These are phyloP conservation scores for Pterois miles DNA, from an alignment of 2,797 vertebrate genomes.

Conservation along the genomic window DNA sequence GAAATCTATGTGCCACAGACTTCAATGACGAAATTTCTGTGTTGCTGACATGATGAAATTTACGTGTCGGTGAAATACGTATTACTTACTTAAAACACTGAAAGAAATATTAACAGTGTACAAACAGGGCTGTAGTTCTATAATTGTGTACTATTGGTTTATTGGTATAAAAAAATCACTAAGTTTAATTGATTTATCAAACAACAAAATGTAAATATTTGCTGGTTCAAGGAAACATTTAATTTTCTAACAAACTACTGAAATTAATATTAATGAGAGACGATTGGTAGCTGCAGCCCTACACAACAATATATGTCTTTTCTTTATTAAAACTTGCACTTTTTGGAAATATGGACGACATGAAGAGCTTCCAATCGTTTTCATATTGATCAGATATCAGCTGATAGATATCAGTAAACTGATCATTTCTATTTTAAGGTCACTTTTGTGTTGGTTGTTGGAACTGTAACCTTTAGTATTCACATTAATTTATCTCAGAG, in stretches of 20 bases:
- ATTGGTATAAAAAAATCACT: neutral
- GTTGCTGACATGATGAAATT: no score
- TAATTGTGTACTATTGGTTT: neutral
- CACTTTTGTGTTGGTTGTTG: constrained; percentile 1
- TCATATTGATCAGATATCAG: neutral
- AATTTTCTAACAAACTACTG: neutral
- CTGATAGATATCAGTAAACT: neutral
- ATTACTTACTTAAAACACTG: neutral
- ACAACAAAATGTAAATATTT: neutral
- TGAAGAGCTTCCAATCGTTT: neutral
- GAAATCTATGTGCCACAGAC: no score
- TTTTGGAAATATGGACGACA: neutral
- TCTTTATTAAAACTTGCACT: neutral
- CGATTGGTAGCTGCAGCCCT: neutral
- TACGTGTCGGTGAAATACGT: no score
- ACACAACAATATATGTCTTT: neutral
- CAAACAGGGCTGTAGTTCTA: neutral
- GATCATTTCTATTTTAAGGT: neutral
- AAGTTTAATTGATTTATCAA: neutral
- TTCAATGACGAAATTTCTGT: no score
- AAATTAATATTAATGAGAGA: neutral
- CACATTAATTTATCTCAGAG: neutral
- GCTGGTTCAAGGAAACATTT: fast-evolving
- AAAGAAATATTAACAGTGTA: neutral
- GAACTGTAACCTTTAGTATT: neutral